Conservation (phyloP, 2,888 invertebrate genomes). For the Ceramica pisi region DNA sequence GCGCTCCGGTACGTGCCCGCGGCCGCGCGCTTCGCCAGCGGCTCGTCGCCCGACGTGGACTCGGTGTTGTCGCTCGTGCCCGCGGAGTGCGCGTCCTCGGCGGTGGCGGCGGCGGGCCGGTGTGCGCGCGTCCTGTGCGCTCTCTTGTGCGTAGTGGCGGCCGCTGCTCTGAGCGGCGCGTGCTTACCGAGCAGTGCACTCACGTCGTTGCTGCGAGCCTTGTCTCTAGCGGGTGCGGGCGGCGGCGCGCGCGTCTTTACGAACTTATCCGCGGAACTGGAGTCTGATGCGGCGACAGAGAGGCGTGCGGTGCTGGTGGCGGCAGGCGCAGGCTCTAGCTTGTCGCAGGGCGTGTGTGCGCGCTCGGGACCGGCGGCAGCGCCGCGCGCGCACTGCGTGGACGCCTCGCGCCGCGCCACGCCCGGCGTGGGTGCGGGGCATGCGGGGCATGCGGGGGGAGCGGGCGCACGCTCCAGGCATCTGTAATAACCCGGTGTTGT, state of each 20-base stretch:
- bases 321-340: background rate
- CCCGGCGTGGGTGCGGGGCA: background rate
- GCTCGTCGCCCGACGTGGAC: slow-evolving; percentile 8
- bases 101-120: background rate
- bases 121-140: background rate
- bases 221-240: too few relatives aligned
- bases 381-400: slow-evolving; percentile 29
- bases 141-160: background rate
- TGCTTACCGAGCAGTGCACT: background rate
- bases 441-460: background rate
- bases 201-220: background rate
- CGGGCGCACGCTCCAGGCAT: background rate
- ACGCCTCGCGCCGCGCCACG: background rate
- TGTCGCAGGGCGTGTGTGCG: slow-evolving; percentile 4
- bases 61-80: background rate
- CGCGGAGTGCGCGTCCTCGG: background rate
- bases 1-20: too few relatives aligned
- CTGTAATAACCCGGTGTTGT: background rate
- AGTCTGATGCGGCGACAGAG: background rate
- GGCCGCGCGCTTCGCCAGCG: too few relatives aligned
- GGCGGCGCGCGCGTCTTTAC: background rate
- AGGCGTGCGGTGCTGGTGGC: background rate
- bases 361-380: background rate
- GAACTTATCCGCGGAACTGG: slow-evolving; percentile 33
- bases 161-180: background rate